Evolutionary conservation across 2,113 vertebrate species (phyloP).

Genomic region (Bothrops jararaca): DNA sequence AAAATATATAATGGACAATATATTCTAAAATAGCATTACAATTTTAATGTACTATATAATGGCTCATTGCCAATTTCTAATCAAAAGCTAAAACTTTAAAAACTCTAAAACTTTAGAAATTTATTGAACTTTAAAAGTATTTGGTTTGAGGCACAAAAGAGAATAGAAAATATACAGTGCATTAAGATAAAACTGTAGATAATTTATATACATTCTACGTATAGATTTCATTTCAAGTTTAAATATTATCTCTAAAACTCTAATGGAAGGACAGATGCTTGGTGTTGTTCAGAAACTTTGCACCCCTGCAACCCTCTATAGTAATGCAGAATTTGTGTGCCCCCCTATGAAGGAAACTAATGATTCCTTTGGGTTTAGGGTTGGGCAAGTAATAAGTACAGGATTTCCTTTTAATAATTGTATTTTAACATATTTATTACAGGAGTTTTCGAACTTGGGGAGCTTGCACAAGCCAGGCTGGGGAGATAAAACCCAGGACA

Average conservation of each 20-base stretch:
- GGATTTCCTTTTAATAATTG: not conserved
- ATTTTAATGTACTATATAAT: not conserved
- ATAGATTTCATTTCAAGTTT: not conserved
- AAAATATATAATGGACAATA: not conserved
- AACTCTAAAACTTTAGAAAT: not conserved
- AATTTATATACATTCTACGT: not conserved
- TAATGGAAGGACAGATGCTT: not conserved
- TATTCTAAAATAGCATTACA: not conserved
- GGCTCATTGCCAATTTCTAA: not conserved
- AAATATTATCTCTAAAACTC: not conserved
- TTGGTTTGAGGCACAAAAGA: not conserved
- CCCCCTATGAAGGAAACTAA: not conserved
- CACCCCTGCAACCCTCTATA: not conserved
- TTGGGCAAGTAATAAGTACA: not conserved
- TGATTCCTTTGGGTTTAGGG: not conserved
- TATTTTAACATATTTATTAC: not conserved
- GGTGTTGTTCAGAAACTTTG: not conserved
- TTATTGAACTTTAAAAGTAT: not conserved
- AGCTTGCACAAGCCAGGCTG: not conserved
- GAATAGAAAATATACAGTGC: not conserved
- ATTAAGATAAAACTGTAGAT: not conserved
- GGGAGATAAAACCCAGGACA: not conserved
- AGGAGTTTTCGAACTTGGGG: not conserved
- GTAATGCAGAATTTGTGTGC: not conserved
- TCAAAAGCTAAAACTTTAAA: not conserved